Evolutionary conservation across 2,888 invertebrate genomes (phyloP).

Genomic region (Rhynchonema sp.): DNA sequence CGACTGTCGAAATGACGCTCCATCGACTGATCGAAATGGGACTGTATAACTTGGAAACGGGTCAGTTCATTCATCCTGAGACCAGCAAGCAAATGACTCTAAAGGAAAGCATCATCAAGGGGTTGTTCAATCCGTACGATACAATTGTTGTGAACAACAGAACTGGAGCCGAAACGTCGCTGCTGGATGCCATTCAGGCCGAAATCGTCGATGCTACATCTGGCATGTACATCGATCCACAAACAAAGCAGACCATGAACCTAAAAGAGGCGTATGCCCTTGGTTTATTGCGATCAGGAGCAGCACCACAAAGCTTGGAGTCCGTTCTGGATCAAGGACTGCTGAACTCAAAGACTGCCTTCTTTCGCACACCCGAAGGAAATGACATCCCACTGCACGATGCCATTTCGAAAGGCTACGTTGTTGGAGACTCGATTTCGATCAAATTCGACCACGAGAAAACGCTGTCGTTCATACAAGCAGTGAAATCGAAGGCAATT

Average conservation of each 20-base stretch:
- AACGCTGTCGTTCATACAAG: slow-evolving; percentile 22
- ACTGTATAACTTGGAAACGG: slow-evolving; percentile 52
- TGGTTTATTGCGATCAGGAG: slow-evolving; percentile 24
- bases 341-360: slow-evolving; percentile 39
- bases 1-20: slow-evolving; percentile 36
- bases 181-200: slow-evolving; percentile 30
- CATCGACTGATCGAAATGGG: slow-evolving; percentile 52
- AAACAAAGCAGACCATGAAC: slow-evolving; percentile 28
- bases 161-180: slow-evolving; percentile 23
- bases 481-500: slow-evolving; percentile 16
- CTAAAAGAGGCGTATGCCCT: slow-evolving; percentile 28
- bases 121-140: slow-evolving; percentile 29
- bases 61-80: slow-evolving; percentile 42
- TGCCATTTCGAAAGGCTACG: slow-evolving; percentile 56
- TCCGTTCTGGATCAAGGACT: slow-evolving; percentile 9
- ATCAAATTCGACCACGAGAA: slow-evolving; percentile 16
- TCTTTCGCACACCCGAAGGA: slow-evolving; percentile 60
- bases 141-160: slow-evolving; percentile 21
- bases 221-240: slow-evolving; percentile 32
- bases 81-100: slow-evolving; percentile 49
- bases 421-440: slow-evolving; percentile 42
- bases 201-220: slow-evolving; percentile 31
- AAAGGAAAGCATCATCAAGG: slow-evolving; percentile 40
- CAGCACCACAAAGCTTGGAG: slow-evolving; percentile 21
- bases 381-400: slow-evolving; percentile 56